Evolutionary conservation across 2,797 vertebrate species (phyloP).

Genomic region (Cirrhinus mrigala): DNA sequence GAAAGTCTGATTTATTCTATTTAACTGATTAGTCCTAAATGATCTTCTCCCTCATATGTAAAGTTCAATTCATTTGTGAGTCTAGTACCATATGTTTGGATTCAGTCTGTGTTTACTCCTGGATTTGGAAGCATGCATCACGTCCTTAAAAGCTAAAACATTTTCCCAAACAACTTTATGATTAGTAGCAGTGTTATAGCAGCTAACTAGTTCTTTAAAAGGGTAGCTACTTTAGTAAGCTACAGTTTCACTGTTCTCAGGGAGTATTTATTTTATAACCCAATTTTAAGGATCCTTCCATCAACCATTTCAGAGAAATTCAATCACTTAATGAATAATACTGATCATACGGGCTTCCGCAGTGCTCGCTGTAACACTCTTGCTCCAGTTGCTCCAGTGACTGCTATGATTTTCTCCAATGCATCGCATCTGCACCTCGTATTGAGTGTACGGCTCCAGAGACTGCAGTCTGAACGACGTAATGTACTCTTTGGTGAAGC

Average conservation of each 20-base stretch:
- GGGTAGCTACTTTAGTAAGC: not conserved
- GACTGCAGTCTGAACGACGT: slow-evolving; percentile 86
- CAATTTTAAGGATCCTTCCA: not conserved
- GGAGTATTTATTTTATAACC: not conserved
- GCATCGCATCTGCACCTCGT: slow-evolving; percentile 84
- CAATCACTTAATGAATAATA: not conserved
- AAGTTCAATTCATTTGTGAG: not conserved
- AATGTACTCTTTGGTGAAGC: slow-evolving; percentile 71
- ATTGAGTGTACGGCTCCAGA: slow-evolving; percentile 83
- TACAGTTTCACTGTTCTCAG: not conserved
- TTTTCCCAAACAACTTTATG: not conserved
- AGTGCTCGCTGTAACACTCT: slow-evolving; percentile 75
- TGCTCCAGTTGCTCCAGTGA: slow-evolving; percentile 93
- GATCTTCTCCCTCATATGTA: not conserved
- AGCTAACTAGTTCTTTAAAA: not conserved
- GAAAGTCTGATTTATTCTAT: not conserved
- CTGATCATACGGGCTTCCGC: slow-evolving; percentile 80
- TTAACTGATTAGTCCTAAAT: not conserved
- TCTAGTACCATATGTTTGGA: not conserved
- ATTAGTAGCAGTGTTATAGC: not conserved
- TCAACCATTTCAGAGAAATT: not conserved
- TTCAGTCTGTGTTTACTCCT: not conserved
- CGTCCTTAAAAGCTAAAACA: not conserved
- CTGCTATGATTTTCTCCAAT: slow-evolving; percentile 66
- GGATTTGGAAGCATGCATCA: not conserved